Percentiles rank a stretch among this genome's conserved stretches.
Evolutionary conservation across 1,140 invertebrate species (phyloP).

Genomic region (Panagrolaimus sp.): DNA sequence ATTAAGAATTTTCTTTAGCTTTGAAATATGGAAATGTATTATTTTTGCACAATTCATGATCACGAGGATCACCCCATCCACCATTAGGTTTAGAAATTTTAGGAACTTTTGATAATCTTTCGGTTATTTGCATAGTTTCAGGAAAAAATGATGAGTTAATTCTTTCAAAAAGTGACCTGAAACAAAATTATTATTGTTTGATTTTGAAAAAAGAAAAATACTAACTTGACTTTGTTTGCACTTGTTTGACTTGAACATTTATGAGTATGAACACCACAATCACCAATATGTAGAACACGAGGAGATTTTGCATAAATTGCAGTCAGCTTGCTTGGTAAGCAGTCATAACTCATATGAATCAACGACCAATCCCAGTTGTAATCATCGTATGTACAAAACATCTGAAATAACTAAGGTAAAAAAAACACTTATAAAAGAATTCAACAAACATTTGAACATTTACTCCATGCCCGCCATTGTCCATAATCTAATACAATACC

Average conservation of each 20-base stretch:
- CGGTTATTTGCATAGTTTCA: slow-evolving; percentile 67
- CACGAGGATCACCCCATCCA: slow-evolving; percentile 70
- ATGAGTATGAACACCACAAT: slow-evolving; percentile 66
- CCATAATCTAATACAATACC: slow-evolving; percentile 85
- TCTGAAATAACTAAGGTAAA: slow-evolving; percentile 48
- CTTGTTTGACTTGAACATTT: slow-evolving; percentile 27
- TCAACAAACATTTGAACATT: slow-evolving; percentile 68
- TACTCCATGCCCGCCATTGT: slow-evolving; percentile 76
- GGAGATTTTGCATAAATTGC: slow-evolving; percentile 56
- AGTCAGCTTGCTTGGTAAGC: slow-evolving; percentile 63
- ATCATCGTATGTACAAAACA: slow-evolving; percentile 92
- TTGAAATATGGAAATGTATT: slow-evolving; percentile 36
- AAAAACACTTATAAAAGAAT: background rate
- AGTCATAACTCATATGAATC: slow-evolving; percentile 72
- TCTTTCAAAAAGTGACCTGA: slow-evolving; percentile 70
- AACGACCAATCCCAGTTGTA: slow-evolving; percentile 98
- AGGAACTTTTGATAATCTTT: slow-evolving; percentile 66
- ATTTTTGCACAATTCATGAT: slow-evolving; percentile 64
- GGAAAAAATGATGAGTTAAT: slow-evolving; percentile 74
- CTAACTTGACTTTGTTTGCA: background rate
- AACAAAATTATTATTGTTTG: slow-evolving; percentile 57
- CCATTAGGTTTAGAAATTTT: slow-evolving; percentile 89
- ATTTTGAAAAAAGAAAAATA: background rate
- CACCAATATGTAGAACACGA: slow-evolving; percentile 88
- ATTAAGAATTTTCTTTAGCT: no score